Conservation (phyloP, 2,797 vertebrate species). For the Allobates femoralis region DNA sequence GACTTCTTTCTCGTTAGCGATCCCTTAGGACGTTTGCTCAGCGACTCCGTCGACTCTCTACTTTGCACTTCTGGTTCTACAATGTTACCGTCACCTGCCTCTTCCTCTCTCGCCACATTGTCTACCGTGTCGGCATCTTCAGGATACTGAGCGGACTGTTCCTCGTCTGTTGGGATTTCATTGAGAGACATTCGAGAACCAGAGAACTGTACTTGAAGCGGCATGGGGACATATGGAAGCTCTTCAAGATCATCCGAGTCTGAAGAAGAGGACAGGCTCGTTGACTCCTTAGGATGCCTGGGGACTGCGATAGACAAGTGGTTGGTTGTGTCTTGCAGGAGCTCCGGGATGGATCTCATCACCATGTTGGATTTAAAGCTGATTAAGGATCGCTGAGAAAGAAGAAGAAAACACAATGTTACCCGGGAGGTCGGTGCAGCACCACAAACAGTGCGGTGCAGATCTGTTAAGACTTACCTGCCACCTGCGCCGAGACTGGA, state of each 20-base stretch:
- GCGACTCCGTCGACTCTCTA: conserved; percentile 69
- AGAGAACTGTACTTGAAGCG: conserved; percentile 90
- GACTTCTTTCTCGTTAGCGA: conserved; percentile 73
- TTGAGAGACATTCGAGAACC: conserved; percentile 92
- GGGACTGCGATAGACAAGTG: conserved; percentile 92
- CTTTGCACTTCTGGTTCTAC: conserved; percentile 60
- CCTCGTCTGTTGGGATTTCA: conserved; percentile 88
- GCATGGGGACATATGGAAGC: conserved; percentile 93
- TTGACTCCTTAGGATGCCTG: conserved; percentile 84
- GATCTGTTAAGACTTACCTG: conserved; percentile 81
- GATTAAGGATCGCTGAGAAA: conserved; percentile 89
- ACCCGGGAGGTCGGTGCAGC: background rate
- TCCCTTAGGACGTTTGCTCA: conserved; percentile 70
- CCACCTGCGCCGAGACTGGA: conserved; percentile 94
- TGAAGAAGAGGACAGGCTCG: conserved; percentile 89
- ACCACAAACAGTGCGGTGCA: background rate
- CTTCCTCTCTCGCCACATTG: conserved; percentile 71
- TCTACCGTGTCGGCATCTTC: conserved; percentile 65
- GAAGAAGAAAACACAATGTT: conserved; percentile 3
- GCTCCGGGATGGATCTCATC: conserved; percentile 91
- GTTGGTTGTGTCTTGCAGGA: conserved; percentile 89
- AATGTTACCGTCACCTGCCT: conserved; percentile 66
- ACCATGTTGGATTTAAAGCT: conserved; percentile 98
- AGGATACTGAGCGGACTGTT: conserved; percentile 73
- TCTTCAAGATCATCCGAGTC: conserved; percentile 95